Base-by-base conservation (phyloP, 2,797 vertebrate species). In the Eleutherodactylus coqui region DNA sequence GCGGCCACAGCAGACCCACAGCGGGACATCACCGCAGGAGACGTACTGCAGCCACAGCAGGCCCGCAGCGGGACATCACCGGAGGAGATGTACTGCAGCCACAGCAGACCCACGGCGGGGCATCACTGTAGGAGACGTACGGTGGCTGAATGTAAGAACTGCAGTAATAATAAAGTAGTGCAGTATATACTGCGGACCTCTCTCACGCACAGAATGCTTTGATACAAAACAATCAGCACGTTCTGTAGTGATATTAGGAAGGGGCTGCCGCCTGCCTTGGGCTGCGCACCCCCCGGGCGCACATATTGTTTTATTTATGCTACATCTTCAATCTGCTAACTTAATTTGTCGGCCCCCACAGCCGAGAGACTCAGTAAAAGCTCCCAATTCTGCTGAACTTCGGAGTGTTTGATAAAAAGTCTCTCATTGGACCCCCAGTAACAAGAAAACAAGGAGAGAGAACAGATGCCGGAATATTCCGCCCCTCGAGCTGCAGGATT, bases 401-500 rank as follows among this genome's bases (percentile, higher is more conserved):
- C 81, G 29, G 47, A 88, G 88, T 82, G 53, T 76, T 88, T 41
- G 58, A 70, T 64, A 73, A 73, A 86, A 75, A 84, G 13, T 87
- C 88, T 88, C 88, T 91, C 89, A 84, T 89, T 47, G 86, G 90
- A 90, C 89, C 89, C 87, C 88, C 89, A 82, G 38, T n/a, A 16
- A 38, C 27, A 38, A 38, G 64, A 83, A 70, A 75, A 4, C 51
- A 79, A 27, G 5, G 38, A 86, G 16, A 70, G 47, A 84, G 75
- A 90, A 90, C 92, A 94, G 93, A 92, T 92, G 93, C 92, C 91
- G 91, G 75, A 85, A 60, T 90, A 90, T 60, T 91, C 88, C 89
- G 88, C 5, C 90, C 34, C 32, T 90, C 27, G 90, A 91, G 91
- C 93, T 89, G 91, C 90, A 91, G 89, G 82, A 89, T 29, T 83